A percentile compares a stretch with the other conserved stretches of the same genome.
phyloP scores from a whole-genome alignment of 2,888 invertebrate species.

The Lithophane leautieri region DNA sequence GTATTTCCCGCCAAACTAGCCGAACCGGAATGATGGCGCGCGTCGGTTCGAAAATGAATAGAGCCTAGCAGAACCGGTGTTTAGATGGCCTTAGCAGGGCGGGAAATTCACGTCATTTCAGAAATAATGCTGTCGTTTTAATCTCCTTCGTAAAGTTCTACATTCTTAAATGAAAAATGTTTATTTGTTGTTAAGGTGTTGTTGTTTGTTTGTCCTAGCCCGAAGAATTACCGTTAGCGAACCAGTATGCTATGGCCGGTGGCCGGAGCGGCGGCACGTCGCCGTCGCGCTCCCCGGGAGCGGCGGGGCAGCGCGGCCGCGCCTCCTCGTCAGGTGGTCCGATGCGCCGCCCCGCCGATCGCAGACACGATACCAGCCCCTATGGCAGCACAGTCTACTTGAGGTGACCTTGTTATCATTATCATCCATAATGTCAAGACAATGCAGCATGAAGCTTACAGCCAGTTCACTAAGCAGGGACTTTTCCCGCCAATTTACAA shows the following conservation, averaged over 20 bases:
- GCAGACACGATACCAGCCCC: constrained; percentile 96
- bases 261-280: constrained; percentile 84
- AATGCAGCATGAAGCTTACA: not conserved
- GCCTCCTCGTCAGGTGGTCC: constrained; percentile 92
- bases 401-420: constrained; percentile 74
- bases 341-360: constrained; percentile 94
- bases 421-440: not conserved
- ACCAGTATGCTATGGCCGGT: constrained; percentile 83
- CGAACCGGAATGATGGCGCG: constrained; percentile 40
- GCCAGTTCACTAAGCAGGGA: not conserved
- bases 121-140: not conserved
- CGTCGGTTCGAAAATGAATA: constrained; percentile 26
- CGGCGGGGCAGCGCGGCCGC: constrained; percentile 82
- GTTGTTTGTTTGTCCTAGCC: constrained; percentile 80
- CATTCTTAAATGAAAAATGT: not conserved
- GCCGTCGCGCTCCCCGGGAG: constrained; percentile 80
- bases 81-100: not conserved
- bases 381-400: constrained; percentile 94
- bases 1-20: constrained; percentile 58
- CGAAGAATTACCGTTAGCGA: constrained; percentile 83
- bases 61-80: constrained; percentile 33
- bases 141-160: not conserved
- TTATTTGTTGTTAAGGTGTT: constrained; percentile 24
- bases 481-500: constrained; percentile 12
- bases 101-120: constrained; percentile 34